Evolutionary conservation across 2,888 invertebrate genomes (phyloP), one percentile per base, ranked within the genome.

Genomic region (Podotricha telesiphe): DNA sequence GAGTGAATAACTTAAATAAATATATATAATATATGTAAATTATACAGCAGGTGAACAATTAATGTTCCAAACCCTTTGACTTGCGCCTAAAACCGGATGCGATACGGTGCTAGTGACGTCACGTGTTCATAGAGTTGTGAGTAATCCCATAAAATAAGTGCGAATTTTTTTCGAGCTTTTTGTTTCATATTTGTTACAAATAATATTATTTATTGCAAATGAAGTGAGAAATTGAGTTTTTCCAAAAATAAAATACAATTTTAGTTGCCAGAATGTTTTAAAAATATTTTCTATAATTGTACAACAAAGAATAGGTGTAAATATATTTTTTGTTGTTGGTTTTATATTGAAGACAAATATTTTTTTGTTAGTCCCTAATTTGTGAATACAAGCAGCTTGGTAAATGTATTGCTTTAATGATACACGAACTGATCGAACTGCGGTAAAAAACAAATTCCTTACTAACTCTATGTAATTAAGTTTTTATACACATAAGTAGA

Each of bases 11-110:
- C 22, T 59, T 59, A 45, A 59, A 22, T 42, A 59, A 15, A n/a
- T 20, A n/a, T 59, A 59, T 59, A 15, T 51, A 67, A 65, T 53
- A 19, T 56, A 66, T 62, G 55, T 62, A 55, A 67, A 67, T 55
- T 55, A 63, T 37, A 5, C 67, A 45, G 62, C 67, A 67, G 67
- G 67, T 67, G 67, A 50, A 22, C 47, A 55, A 65, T 28, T 47
- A 65, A 47, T 22, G 45, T 45, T n/a, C 20, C 48, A 20, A 51
- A 51, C 65, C 53, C 65, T 65, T 55, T 55, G 28, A 42, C 55
- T 45, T 1, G 15, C 13, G 3, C 47, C 19, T 13, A 48, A 17
- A 13, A 34, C 48, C 48, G 48, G 61, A 45, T 62, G 28, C 11
- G 61, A 17, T n/a, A n/a, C n/a, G n/a, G 42, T 10, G 17, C 8